Percentiles rank a stretch among this genome's conserved stretches.
These are phyloP conservation scores for Andrena bucephala DNA, from an alignment of 2,888 invertebrate species.

Conservation along the genomic window DNA sequence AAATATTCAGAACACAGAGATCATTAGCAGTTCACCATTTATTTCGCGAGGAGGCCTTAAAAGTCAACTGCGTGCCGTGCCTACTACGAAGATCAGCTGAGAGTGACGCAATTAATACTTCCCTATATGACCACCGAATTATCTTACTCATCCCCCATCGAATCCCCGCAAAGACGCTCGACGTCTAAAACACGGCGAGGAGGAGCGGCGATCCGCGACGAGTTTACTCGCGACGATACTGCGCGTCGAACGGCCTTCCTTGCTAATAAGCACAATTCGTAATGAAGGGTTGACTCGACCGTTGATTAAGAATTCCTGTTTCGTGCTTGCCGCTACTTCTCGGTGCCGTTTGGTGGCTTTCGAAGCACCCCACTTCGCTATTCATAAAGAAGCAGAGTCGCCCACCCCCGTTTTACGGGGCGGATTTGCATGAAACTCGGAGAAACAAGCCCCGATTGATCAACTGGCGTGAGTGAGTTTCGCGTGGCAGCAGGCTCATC, in stretches of 20 bases:
- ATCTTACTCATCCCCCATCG: constrained; percentile 2
- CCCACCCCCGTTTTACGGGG: constrained; percentile 26
- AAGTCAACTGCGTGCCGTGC: too few relatives aligned
- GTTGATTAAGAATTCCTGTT: constrained; percentile 70
- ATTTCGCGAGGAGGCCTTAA: too few relatives aligned
- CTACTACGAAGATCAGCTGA: too few relatives aligned
- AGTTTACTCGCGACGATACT: constrained; percentile 33
- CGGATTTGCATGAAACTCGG: constrained; percentile 64
- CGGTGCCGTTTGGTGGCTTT: constrained; percentile 48
- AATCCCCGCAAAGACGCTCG: constrained; percentile 1
- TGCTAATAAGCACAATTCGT: constrained; percentile 68
- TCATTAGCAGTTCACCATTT: too few relatives aligned
- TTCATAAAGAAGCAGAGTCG: constrained; percentile 69
- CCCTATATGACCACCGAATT: constrained; percentile 2
- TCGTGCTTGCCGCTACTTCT: constrained; percentile 61
- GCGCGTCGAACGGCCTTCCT: constrained; percentile 41
- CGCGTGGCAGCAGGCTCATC: constrained; percentile 51
- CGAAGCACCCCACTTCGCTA: constrained; percentile 66
- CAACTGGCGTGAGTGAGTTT: constrained; percentile 49
- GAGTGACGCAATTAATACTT: too few relatives aligned
- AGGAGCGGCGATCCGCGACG: constrained; percentile 19
- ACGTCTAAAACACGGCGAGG: neutral
- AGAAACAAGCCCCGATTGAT: constrained; percentile 58
- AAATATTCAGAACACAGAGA: too few relatives aligned
- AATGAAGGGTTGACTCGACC: constrained; percentile 63